Base-by-base conservation (phyloP, 1,140 invertebrate genomes). In the Frieseomelitta varia region DNA sequence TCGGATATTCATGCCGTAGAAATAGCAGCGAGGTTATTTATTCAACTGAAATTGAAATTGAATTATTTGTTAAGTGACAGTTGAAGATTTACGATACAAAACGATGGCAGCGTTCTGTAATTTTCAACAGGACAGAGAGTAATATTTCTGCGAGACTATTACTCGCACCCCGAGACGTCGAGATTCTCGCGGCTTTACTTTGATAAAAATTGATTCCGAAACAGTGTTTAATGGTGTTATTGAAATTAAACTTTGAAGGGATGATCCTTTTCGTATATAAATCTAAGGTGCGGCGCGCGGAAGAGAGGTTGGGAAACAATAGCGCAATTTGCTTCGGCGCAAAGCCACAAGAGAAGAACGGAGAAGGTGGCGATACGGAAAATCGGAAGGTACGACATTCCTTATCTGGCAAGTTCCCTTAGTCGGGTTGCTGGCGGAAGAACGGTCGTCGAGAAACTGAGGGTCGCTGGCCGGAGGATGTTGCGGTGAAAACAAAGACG, bases 401-500 rank as follows among this genome's bases (percentile, higher is more conserved):
- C 89, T 90, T 90, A 90, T 90, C 88, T 90, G n/a, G 27, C 34
- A 34, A 65, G 55, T 58, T 88, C 39, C 81, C 72, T 84, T 56
- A 55, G 63, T 53, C 81, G 4, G 30, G 58, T 65, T 58, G 74
- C 80, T 78, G 82, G 51, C 34, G 84, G 67, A 61, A 72, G 65
- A 69, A 71, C 76, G 80, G 81, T 79, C 71, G 34, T 51, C 30
- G 84, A 88, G 81, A 71, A 84, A 85, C 4, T 34, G 79, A 84
- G 86, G 89, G 84, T 87, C 86, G 84, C 72, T 72, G 83, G 56
- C 76, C 73, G 88, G 81, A 87, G 81, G 88, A 91, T 87, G 90
- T 88, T 92, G 93, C 90, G 92, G 92, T 92, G 93, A 94, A 94
- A 94, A 95, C 94, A 95, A 94, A 94, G 94, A 95, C 93, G 92